These are phyloP conservation scores for Drosophila kuntzei DNA, from an alignment of 2,888 invertebrate species.

Conservation along the genomic window DNA sequence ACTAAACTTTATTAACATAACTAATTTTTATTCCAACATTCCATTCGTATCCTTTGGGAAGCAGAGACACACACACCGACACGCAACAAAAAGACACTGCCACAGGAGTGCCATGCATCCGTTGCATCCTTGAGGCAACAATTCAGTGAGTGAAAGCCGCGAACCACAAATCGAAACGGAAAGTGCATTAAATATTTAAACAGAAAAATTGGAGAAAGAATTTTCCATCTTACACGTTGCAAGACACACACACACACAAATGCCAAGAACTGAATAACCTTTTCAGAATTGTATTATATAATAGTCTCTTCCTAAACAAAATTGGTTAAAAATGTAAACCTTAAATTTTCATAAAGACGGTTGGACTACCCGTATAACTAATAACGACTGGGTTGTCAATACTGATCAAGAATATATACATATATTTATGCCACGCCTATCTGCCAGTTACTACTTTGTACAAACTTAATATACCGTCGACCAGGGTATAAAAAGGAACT, in stretches of 20 bases:
- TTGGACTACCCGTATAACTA: no score
- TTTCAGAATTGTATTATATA: background rate
- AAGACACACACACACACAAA: conserved; percentile 9
- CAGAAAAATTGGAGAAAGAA: conserved; percentile 4
- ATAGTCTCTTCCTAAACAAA: background rate
- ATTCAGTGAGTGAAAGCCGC: conserved; percentile 15
- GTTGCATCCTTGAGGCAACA: conserved; percentile 7
- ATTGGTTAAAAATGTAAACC: no score
- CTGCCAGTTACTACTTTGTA: no score
- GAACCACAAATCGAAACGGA: conserved; percentile 53
- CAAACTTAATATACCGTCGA: background rate
- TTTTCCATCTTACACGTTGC: background rate
- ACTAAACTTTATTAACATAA: no score
- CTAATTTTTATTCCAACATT: no score
- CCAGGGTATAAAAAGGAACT: background rate
- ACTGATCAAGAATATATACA: background rate
- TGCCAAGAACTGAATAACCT: conserved; percentile 11
- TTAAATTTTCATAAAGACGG: no score
- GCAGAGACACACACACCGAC: conserved; percentile 6
- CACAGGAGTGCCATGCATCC: conserved; percentile 42
- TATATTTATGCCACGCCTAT: no score
- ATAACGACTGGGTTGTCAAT: no score
- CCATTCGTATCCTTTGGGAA: conserved; percentile 23
- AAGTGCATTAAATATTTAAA: conserved; percentile 74
- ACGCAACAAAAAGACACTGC: conserved; percentile 15